These are phyloP conservation scores for Ditylenchus dipsaci DNA, from an alignment of 1,140 invertebrate species.

Conservation along the genomic window DNA sequence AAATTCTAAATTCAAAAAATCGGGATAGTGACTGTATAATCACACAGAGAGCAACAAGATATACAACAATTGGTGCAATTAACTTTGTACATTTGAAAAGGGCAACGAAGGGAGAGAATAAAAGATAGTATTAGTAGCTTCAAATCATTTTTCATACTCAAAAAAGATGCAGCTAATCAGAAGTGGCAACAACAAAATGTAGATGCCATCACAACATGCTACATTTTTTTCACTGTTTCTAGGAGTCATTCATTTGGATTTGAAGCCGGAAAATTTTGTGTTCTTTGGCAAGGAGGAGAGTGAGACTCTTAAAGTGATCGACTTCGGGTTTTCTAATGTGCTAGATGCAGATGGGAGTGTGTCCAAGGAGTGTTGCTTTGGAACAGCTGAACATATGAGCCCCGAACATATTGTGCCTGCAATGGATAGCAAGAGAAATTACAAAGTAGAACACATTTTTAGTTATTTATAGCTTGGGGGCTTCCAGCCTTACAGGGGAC, in stretches of 20 bases:
- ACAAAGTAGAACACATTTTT: conserved; percentile 1
- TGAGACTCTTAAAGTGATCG: conserved; percentile 6
- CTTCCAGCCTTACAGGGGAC: neutral
- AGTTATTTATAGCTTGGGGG: neutral
- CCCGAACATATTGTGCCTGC: conserved; percentile 2
- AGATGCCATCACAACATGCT: neutral
- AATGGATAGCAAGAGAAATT: neutral
- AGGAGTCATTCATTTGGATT: conserved; percentile 14
- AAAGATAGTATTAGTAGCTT: too few relatives aligned
- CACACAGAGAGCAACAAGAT: too few relatives aligned
- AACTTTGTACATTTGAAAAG: too few relatives aligned
- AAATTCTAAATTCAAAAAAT: too few relatives aligned
- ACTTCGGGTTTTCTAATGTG: conserved; percentile 5
- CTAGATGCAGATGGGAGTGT: neutral
- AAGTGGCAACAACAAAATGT: too few relatives aligned
- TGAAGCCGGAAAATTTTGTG: conserved; percentile 11
- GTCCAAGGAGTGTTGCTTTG: neutral
- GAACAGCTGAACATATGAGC: neutral
- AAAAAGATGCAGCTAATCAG: too few relatives aligned
- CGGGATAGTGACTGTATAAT: too few relatives aligned
- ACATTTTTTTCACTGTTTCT: neutral
- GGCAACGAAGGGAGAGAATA: too few relatives aligned
- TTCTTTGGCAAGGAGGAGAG: neutral
- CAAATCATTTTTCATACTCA: too few relatives aligned
- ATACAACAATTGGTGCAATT: too few relatives aligned